Percentiles rank a stretch among this genome's conserved stretches.
Conservation (phyloP, 2,888 invertebrate species). For the Spisula solida region DNA sequence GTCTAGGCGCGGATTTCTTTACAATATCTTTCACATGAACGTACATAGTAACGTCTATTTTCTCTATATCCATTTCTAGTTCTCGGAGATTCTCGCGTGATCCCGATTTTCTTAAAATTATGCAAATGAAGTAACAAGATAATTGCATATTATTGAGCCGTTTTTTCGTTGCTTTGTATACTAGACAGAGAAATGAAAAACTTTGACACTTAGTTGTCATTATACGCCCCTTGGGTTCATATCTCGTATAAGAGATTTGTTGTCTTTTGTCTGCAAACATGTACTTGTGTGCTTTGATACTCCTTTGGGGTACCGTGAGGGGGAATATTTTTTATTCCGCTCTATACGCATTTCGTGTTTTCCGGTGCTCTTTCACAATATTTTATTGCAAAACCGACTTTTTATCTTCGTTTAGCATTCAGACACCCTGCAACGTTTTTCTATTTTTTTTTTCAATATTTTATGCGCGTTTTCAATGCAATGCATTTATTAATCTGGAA, state of each 20-base stretch:
- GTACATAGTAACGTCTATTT: not conserved
- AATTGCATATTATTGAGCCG: conserved; percentile 41
- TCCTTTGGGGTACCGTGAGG: not conserved
- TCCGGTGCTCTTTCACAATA: not conserved
- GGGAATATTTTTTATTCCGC: not conserved
- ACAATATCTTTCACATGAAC: not conserved
- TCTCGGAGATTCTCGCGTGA: conserved; percentile 18
- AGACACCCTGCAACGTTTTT: too few relatives aligned
- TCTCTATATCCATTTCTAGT: not conserved
- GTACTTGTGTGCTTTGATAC: not conserved
- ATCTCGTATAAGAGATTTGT: not conserved
- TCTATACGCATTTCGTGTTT: too few relatives aligned
- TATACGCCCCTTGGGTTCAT: not conserved
- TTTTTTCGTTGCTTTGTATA: conserved; percentile 19
- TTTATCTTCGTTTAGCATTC: too few relatives aligned
- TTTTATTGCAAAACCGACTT: too few relatives aligned
- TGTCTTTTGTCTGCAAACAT: conserved; percentile 9
- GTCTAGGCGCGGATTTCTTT: not conserved
- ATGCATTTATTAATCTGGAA: not conserved
- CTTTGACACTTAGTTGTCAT: conserved; percentile 21
- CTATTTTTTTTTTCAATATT: not conserved
- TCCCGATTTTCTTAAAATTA: conserved; percentile 24
- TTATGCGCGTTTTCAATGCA: not conserved
- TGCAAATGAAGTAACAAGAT: conserved; percentile 37
- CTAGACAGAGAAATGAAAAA: not conserved